Base-by-base conservation (phyloP, 1,140 invertebrate species). In the Lerema accius region DNA sequence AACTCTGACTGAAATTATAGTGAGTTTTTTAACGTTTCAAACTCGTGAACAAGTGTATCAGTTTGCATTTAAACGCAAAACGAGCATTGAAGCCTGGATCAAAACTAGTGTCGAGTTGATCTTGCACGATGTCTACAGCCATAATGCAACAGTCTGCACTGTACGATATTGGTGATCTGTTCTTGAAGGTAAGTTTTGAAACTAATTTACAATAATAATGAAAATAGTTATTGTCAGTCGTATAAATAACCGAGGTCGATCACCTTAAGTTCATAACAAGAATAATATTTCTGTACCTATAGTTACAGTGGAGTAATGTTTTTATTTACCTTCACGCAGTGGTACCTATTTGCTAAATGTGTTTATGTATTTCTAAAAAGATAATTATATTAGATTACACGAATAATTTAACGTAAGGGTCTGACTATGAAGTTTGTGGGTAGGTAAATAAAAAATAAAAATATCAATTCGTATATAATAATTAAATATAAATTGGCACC, bases 71-170 rank as follows among this genome's bases (percentile, higher is more conserved):
- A 67, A 69, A 58, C 71, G 62, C 74, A 68, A 69, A 72, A 75
- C 19, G 71, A 76, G 56, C 66, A 68, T 46, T 71, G 67, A 85
- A 84, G 73, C 74, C 85, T 87, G 87, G 87, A 90, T 87, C 69
- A 65, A 69, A 76, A 72, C 76, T 76, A 87, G 84, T 88, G 85
- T 67, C 78, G 73, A 86, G 68, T 82, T 83, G 65, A 63, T 80
- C 78, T 76, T 78, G 69, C 80, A 90, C 78, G 85, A 92, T 92
- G 91, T 92, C 90, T 85, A 91, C 91, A 80, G 91, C 91, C 73
- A 91, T 92, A 82, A 91, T 92, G 89, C 89, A 91, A 80, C 91
- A 91, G 88, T 89, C 91, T 86, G 85, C 88, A 79, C 79, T 91
- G 80, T 91, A 91, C 77, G 91, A 91, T 58, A 86, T 91, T 90